These are phyloP conservation scores for Acrossocheilus wenchowensis DNA, from an alignment of 2,797 vertebrate species.

Conservation along the genomic window DNA sequence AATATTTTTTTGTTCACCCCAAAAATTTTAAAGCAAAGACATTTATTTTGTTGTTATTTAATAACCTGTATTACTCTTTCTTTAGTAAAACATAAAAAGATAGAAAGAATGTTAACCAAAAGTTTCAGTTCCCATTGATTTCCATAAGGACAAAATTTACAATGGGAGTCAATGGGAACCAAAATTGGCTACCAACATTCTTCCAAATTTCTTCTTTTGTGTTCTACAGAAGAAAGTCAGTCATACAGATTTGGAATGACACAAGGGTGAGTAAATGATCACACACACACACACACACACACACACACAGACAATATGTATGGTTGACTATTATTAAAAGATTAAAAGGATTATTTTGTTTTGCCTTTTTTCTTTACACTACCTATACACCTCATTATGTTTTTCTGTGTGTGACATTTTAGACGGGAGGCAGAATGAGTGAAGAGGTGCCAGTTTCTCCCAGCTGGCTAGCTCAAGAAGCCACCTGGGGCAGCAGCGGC, in stretches of 20 bases:
- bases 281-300: neutral
- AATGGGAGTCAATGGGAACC: neutral
- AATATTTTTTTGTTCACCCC: neutral
- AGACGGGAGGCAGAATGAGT: conserved; percentile 92
- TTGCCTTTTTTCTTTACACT: neutral
- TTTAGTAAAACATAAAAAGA: neutral
- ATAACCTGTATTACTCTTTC: neutral
- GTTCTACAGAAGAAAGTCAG: neutral
- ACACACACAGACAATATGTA: neutral
- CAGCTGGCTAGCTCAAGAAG: conserved; percentile 88
- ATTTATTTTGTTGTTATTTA: neutral
- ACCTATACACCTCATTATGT: neutral
- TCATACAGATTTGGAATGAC: neutral
- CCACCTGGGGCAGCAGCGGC: conserved; percentile 82
- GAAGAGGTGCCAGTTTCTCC: conserved; percentile 88
- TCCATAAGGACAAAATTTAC: neutral
- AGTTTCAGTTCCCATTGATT: neutral
- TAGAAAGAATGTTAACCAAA: neutral
- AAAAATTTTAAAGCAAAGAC: neutral
- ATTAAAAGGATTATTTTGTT: neutral
- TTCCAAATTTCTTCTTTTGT: neutral
- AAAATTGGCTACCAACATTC: neutral
- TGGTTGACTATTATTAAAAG: neutral
- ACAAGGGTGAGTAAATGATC: neutral
- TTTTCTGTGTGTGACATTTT: conserved; percentile 54